Evolutionary conservation across 30 jellyfish, hydroid and myxozoan species (phyloP).

Genomic region (Clytia hemisphaerica): DNA sequence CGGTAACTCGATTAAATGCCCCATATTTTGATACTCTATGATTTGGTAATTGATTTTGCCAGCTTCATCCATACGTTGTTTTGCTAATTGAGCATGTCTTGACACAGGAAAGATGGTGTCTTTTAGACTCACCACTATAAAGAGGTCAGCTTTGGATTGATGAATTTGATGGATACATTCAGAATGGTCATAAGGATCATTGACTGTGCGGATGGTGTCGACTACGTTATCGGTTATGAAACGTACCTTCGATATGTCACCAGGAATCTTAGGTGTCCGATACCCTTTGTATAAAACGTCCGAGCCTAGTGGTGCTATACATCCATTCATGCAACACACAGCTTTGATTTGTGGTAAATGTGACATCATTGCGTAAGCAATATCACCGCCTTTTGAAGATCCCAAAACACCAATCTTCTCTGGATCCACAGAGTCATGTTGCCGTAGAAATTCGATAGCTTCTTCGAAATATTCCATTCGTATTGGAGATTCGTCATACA

Average conservation of each 20-base stretch:
- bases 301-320: conserved; percentile 3
- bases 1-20: conserved; percentile 27
- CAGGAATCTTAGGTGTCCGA: not conserved
- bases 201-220: not conserved
- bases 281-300: not conserved
- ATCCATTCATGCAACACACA: conserved; percentile 17
- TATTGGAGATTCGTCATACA: too few species aligned
- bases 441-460: conserved; percentile 4
- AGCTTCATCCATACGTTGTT: conserved; percentile 14
- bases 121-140: conserved; percentile 13
- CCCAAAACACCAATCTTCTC: conserved; percentile 22
- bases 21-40: not conserved
- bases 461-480: conserved; percentile 42
- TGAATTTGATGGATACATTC: conserved; percentile 11
- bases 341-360: conserved; percentile 14
- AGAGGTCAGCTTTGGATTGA: conserved; percentile 12
- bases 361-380: conserved; percentile 19
- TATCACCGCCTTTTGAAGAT: conserved; percentile 14
- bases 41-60: conserved; percentile 14
- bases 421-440: not conserved
- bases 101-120: not conserved
- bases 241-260: not conserved
- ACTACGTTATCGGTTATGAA: not conserved
- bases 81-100: not conserved
- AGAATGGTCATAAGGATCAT: not conserved